Conservation (phyloP, 23 tunicate species). For the Halocynthia aurantium region DNA sequence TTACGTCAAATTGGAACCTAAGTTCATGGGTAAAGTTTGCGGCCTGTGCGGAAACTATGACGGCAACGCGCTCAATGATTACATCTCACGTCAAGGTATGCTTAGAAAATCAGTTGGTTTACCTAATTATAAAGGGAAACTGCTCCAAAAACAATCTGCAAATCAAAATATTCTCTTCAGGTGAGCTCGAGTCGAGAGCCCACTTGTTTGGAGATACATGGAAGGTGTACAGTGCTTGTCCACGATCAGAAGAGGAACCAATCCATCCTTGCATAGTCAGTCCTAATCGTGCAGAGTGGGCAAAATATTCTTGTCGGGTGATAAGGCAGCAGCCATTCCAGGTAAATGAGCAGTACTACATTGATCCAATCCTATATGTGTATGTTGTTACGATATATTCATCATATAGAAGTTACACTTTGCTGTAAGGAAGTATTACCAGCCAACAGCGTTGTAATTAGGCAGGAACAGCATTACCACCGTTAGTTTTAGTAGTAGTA, state of each 20-base stretch:
- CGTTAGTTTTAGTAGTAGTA: no score
- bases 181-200: slow-evolving; percentile 49
- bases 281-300: slow-evolving; percentile 86
- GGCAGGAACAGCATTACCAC: no score
- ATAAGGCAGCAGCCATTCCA: slow-evolving; percentile 58
- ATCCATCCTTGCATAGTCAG: slow-evolving; percentile 74
- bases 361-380: no score
- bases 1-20: slow-evolving; percentile 84
- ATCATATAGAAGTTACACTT: no score
- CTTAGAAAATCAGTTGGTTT: not conserved
- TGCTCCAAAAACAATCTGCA: not conserved
- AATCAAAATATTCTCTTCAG: slow-evolving; percentile 15
- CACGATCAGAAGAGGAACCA: slow-evolving; percentile 80
- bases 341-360: not conserved
- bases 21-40: slow-evolving; percentile 55
- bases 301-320: slow-evolving; percentile 52
- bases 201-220: slow-evolving; percentile 75
- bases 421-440: no score
- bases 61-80: slow-evolving; percentile 82
- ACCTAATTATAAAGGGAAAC: not conserved
- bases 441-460: no score
- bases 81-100: slow-evolving; percentile 73
- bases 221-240: slow-evolving; percentile 80
- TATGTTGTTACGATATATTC: no score
- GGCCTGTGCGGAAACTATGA: slow-evolving; percentile 92